phyloP scores from a whole-genome alignment of 2,113 vertebrate genomes.

The Zingel zingel region DNA sequence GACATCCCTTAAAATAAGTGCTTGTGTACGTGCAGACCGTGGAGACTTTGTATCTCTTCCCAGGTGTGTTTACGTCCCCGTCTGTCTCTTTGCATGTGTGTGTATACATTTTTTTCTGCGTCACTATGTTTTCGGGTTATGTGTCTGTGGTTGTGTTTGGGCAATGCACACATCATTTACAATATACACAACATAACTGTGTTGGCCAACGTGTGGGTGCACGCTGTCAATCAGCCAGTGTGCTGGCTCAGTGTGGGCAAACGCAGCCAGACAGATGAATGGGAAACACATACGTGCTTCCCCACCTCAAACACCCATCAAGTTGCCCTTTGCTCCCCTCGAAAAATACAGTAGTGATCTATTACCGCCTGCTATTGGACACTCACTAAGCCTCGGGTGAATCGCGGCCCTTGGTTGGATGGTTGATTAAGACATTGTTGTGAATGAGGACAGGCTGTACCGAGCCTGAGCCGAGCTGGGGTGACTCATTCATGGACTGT shows the following conservation, averaged over 20 bases:
- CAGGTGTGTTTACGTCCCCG: slow-evolving; percentile 9
- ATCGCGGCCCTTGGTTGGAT: neutral
- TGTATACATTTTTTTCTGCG: neutral
- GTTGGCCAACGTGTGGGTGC: slow-evolving; percentile 2
- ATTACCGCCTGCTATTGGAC: slow-evolving; percentile 10
- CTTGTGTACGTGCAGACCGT: neutral
- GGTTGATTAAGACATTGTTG: slow-evolving; percentile 27
- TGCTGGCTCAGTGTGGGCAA: slow-evolving; percentile 24
- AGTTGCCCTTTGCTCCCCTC: slow-evolving; percentile 1
- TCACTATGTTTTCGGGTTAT: slow-evolving; percentile 19
- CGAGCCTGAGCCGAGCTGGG: neutral
- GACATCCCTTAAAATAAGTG: slow-evolving; percentile 4
- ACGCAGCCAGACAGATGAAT: slow-evolving; percentile 45
- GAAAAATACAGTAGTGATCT: slow-evolving; percentile 20
- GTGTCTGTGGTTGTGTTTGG: slow-evolving; percentile 15
- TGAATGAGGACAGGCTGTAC: slow-evolving; percentile 63
- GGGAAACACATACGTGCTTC: slow-evolving; percentile 58
- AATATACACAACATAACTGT: neutral
- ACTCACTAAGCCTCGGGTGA: neutral
- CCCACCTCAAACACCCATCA: slow-evolving; percentile 26
- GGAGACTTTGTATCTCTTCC: neutral
- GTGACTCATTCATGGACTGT: slow-evolving; percentile 51
- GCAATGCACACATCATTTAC: slow-evolving; percentile 2
- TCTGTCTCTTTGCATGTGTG: neutral
- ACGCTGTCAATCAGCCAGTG: neutral